Evolutionary conservation across 2,113 vertebrate genomes (phyloP), one percentile per base, ranked within the genome.

Genomic region (Coptodon rendalli): DNA sequence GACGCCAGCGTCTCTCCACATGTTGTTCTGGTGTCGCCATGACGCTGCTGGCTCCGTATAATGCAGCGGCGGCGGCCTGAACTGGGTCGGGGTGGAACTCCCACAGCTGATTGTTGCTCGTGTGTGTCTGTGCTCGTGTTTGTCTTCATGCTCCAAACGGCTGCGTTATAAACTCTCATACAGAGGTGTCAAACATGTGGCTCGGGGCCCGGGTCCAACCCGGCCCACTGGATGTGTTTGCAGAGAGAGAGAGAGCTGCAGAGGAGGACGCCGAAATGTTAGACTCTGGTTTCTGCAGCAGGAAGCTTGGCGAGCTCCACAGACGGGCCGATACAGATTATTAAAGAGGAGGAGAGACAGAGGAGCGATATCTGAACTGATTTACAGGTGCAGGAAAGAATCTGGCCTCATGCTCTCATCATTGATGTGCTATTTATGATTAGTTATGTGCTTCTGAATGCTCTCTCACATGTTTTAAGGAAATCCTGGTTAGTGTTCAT

Each of bases 391-490:
- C 71, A 48, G 71, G 22, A 48, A 10, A 9, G 9, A n/a, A 66
- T 36, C 38, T 45, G 66, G 38, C 5, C 0, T 3, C 38, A 16
- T 43, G 38, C 38, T 27, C 22, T 16, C 22, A 0, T 73, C 22
- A 73, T 2, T 1, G 13, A 43, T 61, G 9, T 11, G 4, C 12
- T 66, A 66, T 66, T 12, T 36, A 36, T 66, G n/a, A 66, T 3
- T 38, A 38, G 6, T 66, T 1, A 2, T 71, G 38, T 10, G 14
- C 66, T 22, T 43, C 16, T 17, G 66, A 43, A 45, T 45, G 5
- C 38, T 73, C 22, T 16, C 3, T 0, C 22, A 16, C 19, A 11
- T 66, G 36, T 68, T 40, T 38, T 0, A 45, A 0, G 1, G 40
- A 45, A 16, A 11, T 48, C 43, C 38, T 27, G 38, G 13, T 27